phyloP scores from a whole-genome alignment of 92 coral and sea anemone species.

The Porites cylindrica region DNA sequence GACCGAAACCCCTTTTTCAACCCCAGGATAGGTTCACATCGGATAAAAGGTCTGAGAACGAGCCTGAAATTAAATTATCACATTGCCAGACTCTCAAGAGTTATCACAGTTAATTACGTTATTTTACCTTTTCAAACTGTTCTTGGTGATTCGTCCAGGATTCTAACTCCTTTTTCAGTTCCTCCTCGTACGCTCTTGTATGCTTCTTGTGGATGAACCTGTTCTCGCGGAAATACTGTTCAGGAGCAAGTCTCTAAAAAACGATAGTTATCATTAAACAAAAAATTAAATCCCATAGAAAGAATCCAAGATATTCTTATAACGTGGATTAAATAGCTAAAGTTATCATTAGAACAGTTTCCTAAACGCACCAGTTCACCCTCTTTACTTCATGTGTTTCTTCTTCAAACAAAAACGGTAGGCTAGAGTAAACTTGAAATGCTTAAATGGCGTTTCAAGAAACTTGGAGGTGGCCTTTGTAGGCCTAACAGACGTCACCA shows the following conservation, averaged over 20 bases:
- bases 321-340: not conserved
- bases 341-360: not conserved
- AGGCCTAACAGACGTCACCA: not conserved
- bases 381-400: not conserved
- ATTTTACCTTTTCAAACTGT: slow-evolving; percentile 39
- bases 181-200: slow-evolving; percentile 68
- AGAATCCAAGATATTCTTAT: not conserved
- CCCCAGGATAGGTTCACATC: too few species aligned
- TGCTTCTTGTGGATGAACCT: slow-evolving; percentile 53
- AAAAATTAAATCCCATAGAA: not conserved
- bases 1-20: too few species aligned
- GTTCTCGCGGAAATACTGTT: slow-evolving; percentile 51
- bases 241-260: slow-evolving; percentile 62
- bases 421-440: not conserved
- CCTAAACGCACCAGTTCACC: not conserved
- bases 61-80: too few species aligned
- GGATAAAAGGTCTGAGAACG: not conserved
- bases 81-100: too few species aligned
- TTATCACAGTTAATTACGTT: not conserved
- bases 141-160: slow-evolving; percentile 42
- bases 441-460: not conserved
- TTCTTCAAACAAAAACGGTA: not conserved
- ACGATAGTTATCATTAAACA: not conserved
- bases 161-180: slow-evolving; percentile 59
- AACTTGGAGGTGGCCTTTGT: not conserved